phyloP scores from a whole-genome alignment of 2,797 vertebrate species.

The Melopsittacus undulatus region DNA sequence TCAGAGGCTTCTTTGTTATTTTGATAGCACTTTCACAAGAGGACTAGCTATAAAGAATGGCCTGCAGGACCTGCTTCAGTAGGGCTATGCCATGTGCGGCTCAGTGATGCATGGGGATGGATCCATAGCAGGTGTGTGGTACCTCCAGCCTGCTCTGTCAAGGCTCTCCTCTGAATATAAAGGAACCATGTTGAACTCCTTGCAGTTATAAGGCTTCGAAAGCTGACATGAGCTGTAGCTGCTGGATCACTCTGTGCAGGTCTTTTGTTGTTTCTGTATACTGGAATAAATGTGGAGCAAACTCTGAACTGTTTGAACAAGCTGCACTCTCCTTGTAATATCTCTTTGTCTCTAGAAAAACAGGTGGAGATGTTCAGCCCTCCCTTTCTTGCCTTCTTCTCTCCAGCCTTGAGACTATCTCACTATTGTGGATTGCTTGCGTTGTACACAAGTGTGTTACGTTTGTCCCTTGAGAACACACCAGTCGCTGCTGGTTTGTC shows the following conservation, averaged over 20 bases:
- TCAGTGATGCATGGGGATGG: rapidly evolving
- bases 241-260: not conserved
- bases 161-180: not conserved
- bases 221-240: not conserved
- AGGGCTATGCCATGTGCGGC: not conserved
- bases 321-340: not conserved
- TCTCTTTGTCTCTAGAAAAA: not conserved
- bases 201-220: not conserved
- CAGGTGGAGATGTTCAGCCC: not conserved
- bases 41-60: not conserved
- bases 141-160: not conserved
- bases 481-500: conserved; percentile 38
- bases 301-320: not conserved
- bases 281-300: not conserved
- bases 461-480: not conserved
- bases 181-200: not conserved
- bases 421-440: not conserved
- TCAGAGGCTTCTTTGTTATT: not conserved
- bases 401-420: not conserved
- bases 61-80: not conserved
- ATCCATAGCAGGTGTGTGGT: not conserved
- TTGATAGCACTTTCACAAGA: not conserved
- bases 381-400: not conserved
- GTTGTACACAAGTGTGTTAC: not conserved
- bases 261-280: not conserved